Evolutionary conservation across 2,797 vertebrate species (phyloP).

Genomic region (Mionectes olivaceus): DNA sequence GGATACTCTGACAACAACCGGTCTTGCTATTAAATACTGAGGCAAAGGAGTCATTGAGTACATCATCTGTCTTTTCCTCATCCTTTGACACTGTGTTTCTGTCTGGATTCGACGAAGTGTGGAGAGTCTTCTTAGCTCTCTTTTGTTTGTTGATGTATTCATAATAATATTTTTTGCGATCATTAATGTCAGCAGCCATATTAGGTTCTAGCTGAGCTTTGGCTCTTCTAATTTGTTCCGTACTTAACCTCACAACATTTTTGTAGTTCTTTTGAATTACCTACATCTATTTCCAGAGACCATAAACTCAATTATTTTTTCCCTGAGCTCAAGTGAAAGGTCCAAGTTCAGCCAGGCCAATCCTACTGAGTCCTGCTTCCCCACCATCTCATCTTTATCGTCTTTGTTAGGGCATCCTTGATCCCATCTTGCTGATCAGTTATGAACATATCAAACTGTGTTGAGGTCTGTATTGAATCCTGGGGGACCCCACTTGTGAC

Average conservation of each 20-base stretch:
- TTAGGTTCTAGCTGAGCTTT: neutral
- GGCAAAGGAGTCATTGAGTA: neutral
- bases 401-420: neutral
- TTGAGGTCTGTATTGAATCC: neutral
- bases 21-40: neutral
- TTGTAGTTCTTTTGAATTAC: neutral
- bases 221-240: neutral
- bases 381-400: neutral
- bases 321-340: neutral
- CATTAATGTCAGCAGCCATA: neutral
- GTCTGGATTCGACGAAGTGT: neutral
- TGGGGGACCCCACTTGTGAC: neutral
- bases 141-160: neutral
- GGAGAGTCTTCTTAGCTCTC: neutral
- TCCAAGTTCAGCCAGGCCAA: neutral
- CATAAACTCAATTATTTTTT: neutral
- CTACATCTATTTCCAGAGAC: neutral
- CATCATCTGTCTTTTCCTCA: neutral
- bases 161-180: neutral
- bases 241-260: neutral
- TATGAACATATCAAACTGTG: neutral
- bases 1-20: neutral
- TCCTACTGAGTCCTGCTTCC: neutral
- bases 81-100: neutral
- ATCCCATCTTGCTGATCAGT: rapidly evolving